phyloP scores from a whole-genome alignment of 2,113 vertebrate genomes.

The Myrmecobius fasciatus region DNA sequence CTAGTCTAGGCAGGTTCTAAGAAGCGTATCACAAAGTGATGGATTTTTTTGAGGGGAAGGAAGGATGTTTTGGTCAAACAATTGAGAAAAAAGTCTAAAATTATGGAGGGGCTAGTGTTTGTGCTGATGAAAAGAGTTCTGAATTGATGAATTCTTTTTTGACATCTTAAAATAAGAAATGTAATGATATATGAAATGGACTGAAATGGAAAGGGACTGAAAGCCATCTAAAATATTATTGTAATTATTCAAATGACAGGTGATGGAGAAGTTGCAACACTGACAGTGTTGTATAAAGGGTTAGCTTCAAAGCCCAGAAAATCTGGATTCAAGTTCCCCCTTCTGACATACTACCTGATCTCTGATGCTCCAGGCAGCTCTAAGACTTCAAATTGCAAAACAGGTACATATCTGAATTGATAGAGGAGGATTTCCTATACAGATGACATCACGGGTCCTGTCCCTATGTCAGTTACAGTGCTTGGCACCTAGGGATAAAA shows the following conservation, averaged over 20 bases:
- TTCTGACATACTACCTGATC: neutral
- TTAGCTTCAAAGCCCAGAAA: neutral
- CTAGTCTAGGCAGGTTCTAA: neutral
- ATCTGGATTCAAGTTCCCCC: neutral
- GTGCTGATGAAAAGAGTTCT: neutral
- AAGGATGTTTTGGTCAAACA: neutral
- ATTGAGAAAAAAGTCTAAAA: neutral
- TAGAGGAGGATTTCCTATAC: neutral
- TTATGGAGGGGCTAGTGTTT: neutral
- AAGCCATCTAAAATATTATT: neutral
- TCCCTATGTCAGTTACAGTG: neutral
- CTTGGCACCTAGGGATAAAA: neutral
- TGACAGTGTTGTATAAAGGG: neutral
- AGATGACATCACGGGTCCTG: neutral
- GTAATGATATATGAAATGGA: neutral
- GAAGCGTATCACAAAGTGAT: neutral
- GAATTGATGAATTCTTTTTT: neutral
- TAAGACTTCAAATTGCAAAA: neutral
- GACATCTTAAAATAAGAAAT: neutral
- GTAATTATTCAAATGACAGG: neutral
- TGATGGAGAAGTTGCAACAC: neutral
- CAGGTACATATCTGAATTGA: neutral
- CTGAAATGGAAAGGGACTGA: neutral
- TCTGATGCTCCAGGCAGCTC: neutral
- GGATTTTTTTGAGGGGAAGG: neutral